Conservation (phyloP, 2,113 vertebrate genomes). For the Elephantulus edwardii region DNA sequence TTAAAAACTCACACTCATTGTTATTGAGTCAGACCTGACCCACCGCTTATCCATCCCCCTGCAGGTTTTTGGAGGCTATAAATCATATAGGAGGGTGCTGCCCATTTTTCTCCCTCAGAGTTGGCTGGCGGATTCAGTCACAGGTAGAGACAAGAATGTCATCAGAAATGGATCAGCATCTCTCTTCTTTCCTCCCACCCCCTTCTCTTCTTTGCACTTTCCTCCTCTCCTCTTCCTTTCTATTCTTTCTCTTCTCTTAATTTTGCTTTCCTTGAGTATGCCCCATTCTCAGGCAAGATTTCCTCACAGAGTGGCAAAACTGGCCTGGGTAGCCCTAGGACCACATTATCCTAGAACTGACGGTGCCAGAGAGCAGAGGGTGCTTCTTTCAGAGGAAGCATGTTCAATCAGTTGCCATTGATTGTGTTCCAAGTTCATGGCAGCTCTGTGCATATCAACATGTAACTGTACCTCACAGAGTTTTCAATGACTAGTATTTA, state of each 20-base stretch:
- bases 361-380: background rate
- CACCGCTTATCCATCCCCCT: no score
- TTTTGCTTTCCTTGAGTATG: background rate
- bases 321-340: background rate
- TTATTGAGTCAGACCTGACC: no score
- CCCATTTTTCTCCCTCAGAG: no score
- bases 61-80: no score
- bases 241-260: background rate
- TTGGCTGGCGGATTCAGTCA: background rate
- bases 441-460: background rate
- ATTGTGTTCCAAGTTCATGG: background rate
- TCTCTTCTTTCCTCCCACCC: background rate
- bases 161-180: slow-evolving; percentile 23
- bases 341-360: background rate
- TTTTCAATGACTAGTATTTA: background rate
- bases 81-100: no score
- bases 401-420: background rate
- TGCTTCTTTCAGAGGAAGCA: background rate
- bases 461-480: background rate
- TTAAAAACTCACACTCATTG: no score
- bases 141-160: background rate
- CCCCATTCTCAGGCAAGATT: background rate
- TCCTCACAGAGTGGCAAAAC: background rate
- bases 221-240: background rate
- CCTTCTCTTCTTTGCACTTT: background rate